phyloP scores from a whole-genome alignment of 1,140 invertebrate species.

The Drosophila parvula region DNA sequence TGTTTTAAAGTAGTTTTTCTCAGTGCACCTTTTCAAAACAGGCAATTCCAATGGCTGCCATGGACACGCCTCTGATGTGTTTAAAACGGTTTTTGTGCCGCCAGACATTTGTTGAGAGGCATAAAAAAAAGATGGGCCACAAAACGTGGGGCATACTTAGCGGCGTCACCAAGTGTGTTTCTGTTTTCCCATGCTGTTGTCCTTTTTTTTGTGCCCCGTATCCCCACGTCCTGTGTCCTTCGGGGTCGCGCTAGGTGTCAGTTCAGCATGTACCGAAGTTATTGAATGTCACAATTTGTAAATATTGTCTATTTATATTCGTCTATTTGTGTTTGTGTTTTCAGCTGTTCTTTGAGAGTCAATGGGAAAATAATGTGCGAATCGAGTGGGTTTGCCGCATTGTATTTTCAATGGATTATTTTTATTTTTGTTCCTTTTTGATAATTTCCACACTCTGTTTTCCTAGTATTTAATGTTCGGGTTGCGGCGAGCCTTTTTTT shows the following conservation, averaged over 20 bases:
- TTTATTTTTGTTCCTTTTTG: not conserved
- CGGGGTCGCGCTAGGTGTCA: conserved; percentile 29
- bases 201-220: conserved; percentile 17
- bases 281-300: conserved; percentile 52
- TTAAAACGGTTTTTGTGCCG: conserved; percentile 42
- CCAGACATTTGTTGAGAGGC: conserved; percentile 37
- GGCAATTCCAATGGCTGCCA: conserved; percentile 43
- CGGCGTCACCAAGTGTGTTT: conserved; percentile 53
- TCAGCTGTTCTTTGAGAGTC: conserved; percentile 29
- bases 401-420: conserved; percentile 20
- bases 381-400: conserved; percentile 4
- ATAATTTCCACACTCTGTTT: conserved; percentile 19
- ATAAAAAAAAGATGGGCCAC: conserved; percentile 62
- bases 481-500: conserved; percentile 9
- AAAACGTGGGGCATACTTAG: conserved; percentile 57
- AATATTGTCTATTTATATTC: conserved; percentile 51
- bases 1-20: not conserved
- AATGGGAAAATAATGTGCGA: conserved; percentile 35
- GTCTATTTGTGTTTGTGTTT: conserved; percentile 40
- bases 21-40: conserved; percentile 4
- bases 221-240: conserved; percentile 1
- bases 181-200: conserved; percentile 53
- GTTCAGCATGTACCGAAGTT: conserved; percentile 33
- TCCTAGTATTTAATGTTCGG: conserved; percentile 4
- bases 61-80: conserved; percentile 52